Percentiles rank a stretch among this genome's conserved stretches.
Conservation (phyloP, 2,797 vertebrate genomes). For the Vipera ursinii region DNA sequence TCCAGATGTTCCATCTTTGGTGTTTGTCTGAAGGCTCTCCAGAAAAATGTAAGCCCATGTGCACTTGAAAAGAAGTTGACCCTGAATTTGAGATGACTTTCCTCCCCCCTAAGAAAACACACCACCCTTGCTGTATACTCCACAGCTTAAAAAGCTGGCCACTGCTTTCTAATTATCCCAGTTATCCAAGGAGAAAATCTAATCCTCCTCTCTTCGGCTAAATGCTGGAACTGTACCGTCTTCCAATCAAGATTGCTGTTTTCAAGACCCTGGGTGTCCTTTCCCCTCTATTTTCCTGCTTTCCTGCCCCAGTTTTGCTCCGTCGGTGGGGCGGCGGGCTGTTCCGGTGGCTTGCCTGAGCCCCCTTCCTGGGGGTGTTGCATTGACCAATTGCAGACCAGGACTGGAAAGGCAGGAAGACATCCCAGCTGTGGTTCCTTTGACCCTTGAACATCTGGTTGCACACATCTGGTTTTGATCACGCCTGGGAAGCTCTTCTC, state of each 20-base stretch:
- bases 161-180: background rate
- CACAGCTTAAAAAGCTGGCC: background rate
- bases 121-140: too few relatives aligned
- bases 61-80: background rate
- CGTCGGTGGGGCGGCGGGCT: background rate
- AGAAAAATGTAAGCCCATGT: background rate
- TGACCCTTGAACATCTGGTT: background rate
- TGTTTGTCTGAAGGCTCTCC: background rate
- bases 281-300: background rate
- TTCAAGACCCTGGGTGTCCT: background rate
- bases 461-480: slow-evolving; percentile 26
- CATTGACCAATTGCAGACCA: background rate
- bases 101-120: background rate
- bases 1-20: background rate
- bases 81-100: background rate
- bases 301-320: background rate
- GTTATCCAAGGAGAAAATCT: background rate
- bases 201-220: background rate
- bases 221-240: background rate
- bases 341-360: background rate
- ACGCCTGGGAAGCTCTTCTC: background rate
- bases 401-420: background rate
- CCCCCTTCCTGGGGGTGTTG: background rate
- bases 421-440: slow-evolving; percentile 13
- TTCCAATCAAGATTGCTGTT: background rate